phyloP scores from a whole-genome alignment of 2,888 invertebrate species.

The Eledone cirrhosa region DNA sequence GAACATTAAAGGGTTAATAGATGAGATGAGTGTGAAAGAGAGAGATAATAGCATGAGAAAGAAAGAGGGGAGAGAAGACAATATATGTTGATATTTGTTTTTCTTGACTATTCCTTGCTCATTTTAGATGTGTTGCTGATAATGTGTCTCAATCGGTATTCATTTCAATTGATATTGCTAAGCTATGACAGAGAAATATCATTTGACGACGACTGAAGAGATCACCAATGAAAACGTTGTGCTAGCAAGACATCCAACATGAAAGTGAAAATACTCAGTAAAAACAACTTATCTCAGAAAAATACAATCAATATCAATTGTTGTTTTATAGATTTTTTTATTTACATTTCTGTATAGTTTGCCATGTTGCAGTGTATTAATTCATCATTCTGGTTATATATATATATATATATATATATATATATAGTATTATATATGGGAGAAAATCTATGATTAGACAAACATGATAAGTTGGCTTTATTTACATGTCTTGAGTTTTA shows the following conservation, averaged over 20 bases:
- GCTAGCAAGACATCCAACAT: too few relatives aligned
- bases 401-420: too few relatives aligned
- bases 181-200: too few relatives aligned
- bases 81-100: not conserved
- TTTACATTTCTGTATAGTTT: slow-evolving; percentile 23
- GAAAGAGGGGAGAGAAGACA: not conserved
- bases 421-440: not conserved
- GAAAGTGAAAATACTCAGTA: too few relatives aligned
- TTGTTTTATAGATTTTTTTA: slow-evolving; percentile 25
- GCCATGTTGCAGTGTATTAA: slow-evolving; percentile 15
- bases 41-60: not conserved
- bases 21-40: not conserved
- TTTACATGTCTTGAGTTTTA: slow-evolving; percentile 1
- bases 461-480: slow-evolving; percentile 22
- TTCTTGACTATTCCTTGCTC: too few relatives aligned
- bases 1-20: not conserved
- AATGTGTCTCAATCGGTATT: too few relatives aligned
- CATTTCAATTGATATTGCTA: too few relatives aligned
- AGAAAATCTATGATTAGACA: slow-evolving; percentile 16
- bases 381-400: slow-evolving; percentile 12
- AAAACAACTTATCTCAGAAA: not conserved
- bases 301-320: not conserved
- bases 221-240: too few relatives aligned
- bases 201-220: too few relatives aligned
- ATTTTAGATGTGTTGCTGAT: too few relatives aligned